Evolutionary conservation across 2,797 vertebrate species (phyloP), one percentile per base, ranked within the genome.

Genomic region (Pipistrellus nathusii): DNA sequence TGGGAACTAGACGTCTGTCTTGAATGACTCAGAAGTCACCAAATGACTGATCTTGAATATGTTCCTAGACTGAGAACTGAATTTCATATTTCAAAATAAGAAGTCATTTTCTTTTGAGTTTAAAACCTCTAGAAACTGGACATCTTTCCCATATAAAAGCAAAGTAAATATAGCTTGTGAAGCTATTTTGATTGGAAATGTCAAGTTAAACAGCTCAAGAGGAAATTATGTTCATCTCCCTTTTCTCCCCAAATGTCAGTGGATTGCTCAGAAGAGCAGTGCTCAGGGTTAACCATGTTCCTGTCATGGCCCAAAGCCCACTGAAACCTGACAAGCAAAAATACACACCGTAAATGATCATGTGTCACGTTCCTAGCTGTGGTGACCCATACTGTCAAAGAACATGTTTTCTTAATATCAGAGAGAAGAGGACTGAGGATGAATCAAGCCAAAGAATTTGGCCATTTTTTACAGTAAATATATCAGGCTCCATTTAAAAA

Each of bases 71-170:
- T 51, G 12, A 82, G 15, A 72, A 71, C 5, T 78, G 75, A n/a
- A 41, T 6, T 94, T 88, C 44, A 82, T 15, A 57, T 91, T 38
- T 88, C 30, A 91, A 91, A 78, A 18, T 48, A 53, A 86, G 9
- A 76, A n/a, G 8, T 35, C 32, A 41, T 88, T 92, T 2, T 2
- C 72, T 2, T 32, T 57, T 20, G 21, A 73, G 18, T 53, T 53
- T 27, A 1, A 38, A 35, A 35, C 4, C 13, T 25, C 21, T 51
- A 62, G 3, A 76, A 44, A 25, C 5, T 14, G 2, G 13, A 23
- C 25, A 32, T 23, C 3, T 77, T 91, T 51, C 30, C 44, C 77
- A 30, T 57, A 35, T 92, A 14, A 72, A 73, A 73, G 44, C 4
- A 82, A 69, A 86, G 18, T 55, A 48, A 48, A 75, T 5, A n/a